Evolutionary conservation across 2,888 invertebrate species (phyloP).

Genomic region (Meteorus colon): DNA sequence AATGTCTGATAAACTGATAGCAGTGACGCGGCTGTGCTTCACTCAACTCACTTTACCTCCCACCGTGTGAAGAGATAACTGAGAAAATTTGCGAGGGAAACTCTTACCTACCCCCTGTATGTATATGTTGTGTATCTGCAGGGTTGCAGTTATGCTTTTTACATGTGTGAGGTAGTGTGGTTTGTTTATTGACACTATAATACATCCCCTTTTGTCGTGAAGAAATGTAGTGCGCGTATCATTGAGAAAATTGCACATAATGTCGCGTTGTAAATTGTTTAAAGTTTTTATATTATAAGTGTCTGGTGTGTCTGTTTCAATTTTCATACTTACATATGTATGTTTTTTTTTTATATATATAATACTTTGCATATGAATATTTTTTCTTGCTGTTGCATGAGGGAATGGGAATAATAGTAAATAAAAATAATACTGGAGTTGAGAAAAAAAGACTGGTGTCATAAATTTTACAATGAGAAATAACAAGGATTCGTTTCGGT

Average conservation of each 20-base stretch:
- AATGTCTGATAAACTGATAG: conserved; percentile 71
- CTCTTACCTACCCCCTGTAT: background rate
- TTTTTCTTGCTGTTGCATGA: background rate
- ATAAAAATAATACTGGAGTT: background rate
- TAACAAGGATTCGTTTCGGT: conserved; percentile 4
- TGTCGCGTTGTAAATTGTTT: conserved; percentile 61
- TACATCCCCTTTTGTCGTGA: background rate
- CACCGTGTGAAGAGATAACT: conserved; percentile 13
- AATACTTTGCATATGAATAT: background rate
- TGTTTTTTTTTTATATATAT: conserved; percentile 12
- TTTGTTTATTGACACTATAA: background rate
- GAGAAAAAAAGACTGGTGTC: conserved; percentile 18
- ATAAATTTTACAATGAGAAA: conserved; percentile 48
- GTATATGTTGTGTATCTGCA: conserved; percentile 7
- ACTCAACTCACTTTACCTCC: conserved; percentile 26
- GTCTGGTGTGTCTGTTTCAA: conserved; percentile 49
- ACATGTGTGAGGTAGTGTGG: background rate
- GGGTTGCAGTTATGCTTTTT: background rate
- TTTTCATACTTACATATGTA: conserved; percentile 58
- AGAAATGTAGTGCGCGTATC: conserved; percentile 8
- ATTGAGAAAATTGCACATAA: conserved; percentile 46
- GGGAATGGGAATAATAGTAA: background rate
- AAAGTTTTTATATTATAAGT: conserved; percentile 59
- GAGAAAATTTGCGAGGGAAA: conserved; percentile 20
- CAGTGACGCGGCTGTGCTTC: conserved; percentile 59